These are phyloP conservation scores for Cassiopea andromeda DNA, from an alignment of 30 jellyfish, hydroid and myxozoan species.

Conservation along the genomic window DNA sequence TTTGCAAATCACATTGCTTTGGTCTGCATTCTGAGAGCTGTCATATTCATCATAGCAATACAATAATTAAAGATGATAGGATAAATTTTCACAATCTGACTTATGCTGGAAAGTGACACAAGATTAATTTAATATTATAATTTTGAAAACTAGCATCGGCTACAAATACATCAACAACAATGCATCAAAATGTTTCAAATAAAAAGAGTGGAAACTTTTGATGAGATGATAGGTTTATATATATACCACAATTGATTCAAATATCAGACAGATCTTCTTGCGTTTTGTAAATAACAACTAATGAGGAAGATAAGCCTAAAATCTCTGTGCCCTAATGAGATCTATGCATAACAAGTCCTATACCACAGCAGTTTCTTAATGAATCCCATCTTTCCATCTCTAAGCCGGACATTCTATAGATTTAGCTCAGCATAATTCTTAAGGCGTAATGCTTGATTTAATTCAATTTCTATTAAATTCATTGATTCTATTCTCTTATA, in stretches of 20 bases:
- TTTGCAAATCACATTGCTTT: background rate
- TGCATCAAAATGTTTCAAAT: constrained; percentile 18
- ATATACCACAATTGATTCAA: constrained; percentile 3
- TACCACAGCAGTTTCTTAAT: constrained; percentile 5
- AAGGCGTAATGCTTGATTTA: background rate
- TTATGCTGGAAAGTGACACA: background rate
- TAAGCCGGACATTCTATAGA: constrained; percentile 55
- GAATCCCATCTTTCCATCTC: constrained; percentile 19
- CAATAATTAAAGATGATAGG: constrained; percentile 10
- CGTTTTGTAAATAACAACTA: constrained; percentile 50
- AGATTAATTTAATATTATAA: background rate
- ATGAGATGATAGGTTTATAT: constrained; percentile 11
- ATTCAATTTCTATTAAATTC: background rate
- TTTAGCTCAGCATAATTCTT: background rate
- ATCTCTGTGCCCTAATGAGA: constrained; percentile 39
- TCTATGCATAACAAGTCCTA: background rate
- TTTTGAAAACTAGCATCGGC: constrained; percentile 15
- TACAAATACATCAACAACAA: background rate
- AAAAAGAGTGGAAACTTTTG: background rate
- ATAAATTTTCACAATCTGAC: background rate
- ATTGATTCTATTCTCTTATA: background rate
- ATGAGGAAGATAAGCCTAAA: constrained; percentile 28
- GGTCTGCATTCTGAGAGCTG: constrained; percentile 2
- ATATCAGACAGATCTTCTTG: constrained; percentile 21
- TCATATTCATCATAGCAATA: constrained; percentile 25